These are phyloP conservation scores for Alces alces DNA, from an alignment of 2,113 vertebrate species.

Conservation along the genomic window DNA sequence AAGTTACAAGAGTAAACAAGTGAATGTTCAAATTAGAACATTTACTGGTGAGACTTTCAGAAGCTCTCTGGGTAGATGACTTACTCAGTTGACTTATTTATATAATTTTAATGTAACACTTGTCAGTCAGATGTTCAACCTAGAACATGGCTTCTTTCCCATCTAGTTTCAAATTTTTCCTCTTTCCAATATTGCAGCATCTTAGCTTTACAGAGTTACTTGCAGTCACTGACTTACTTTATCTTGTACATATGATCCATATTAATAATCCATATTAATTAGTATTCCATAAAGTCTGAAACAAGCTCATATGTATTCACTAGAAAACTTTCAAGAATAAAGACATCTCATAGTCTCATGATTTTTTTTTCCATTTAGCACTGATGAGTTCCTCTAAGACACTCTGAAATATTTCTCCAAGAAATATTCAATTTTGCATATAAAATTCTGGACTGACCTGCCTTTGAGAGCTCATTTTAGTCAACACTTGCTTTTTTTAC, in stretches of 20 bases:
- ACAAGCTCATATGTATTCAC: background rate
- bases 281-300: background rate
- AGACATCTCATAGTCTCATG: background rate
- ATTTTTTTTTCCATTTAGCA: background rate
- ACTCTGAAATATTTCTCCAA: background rate
- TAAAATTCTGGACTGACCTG: background rate
- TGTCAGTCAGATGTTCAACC: background rate
- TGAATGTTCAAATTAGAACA: background rate
- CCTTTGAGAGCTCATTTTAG: background rate
- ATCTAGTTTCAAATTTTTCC: background rate
- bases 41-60: background rate
- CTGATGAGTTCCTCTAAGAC: background rate
- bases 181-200: background rate
- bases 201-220: background rate
- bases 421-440: background rate
- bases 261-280: background rate
- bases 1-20: conserved; percentile 29
- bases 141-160: background rate
- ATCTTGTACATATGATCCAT: background rate
- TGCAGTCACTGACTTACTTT: background rate
- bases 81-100: background rate
- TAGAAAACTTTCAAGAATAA: background rate
- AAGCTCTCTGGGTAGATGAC: background rate
- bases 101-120: background rate
- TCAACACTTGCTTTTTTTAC: background rate